Evolutionary conservation across 2,113 vertebrate genomes (phyloP).

Genomic region (Ovibos moschatus): DNA sequence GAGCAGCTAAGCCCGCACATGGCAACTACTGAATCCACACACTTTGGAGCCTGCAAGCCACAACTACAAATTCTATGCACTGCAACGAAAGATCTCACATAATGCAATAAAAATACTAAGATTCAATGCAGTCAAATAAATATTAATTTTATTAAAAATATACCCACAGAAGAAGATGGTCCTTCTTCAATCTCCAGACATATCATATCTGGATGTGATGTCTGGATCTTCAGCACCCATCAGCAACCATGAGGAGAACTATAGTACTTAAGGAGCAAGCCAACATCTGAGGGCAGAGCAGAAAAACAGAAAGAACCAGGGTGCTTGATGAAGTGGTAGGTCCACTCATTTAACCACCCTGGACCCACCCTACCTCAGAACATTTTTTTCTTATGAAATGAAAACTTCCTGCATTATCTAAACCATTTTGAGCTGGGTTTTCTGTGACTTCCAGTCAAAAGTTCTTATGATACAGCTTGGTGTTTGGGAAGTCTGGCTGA

Average conservation of each 20-base stretch:
- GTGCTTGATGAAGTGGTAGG: neutral
- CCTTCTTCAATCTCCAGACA: neutral
- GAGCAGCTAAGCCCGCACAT: neutral
- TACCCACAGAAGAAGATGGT: neutral
- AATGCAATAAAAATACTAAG: neutral
- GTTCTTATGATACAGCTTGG: neutral
- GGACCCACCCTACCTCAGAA: neutral
- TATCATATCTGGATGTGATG: neutral
- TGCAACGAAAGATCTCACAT: neutral
- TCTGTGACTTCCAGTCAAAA: neutral
- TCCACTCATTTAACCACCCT: neutral
- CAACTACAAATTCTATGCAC: neutral
- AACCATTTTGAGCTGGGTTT: neutral
- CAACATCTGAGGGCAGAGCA: neutral
- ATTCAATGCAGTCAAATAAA: neutral
- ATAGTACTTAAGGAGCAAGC: neutral
- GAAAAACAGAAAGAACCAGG: neutral
- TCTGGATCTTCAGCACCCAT: neutral
- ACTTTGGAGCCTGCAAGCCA: neutral
- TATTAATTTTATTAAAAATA: neutral
- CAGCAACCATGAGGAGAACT: neutral
- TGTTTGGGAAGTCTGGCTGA: neutral
- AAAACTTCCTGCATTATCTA: neutral
- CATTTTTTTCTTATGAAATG: conserved; percentile 9
- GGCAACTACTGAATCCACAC: neutral